Conservation (phyloP, 2,113 vertebrate species). For the Oophaga pumilio region DNA sequence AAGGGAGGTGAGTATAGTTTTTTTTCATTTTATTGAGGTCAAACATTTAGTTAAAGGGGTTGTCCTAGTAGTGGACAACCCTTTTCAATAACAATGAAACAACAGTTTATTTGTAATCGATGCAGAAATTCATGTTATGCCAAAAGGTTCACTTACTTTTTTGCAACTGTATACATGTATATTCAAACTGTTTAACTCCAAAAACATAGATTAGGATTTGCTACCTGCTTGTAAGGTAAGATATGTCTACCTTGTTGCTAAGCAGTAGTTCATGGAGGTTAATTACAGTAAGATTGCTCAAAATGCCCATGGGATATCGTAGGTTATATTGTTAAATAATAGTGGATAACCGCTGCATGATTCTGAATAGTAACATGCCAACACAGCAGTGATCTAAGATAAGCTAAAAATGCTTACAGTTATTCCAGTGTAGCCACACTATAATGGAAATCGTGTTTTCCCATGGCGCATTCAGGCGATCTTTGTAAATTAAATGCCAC, state of each 20-base stretch:
- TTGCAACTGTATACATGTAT: background rate
- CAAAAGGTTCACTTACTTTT: no score
- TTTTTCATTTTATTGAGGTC: no score
- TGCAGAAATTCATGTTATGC: no score
- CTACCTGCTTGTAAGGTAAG: background rate
- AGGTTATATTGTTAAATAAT: background rate
- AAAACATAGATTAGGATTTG: background rate
- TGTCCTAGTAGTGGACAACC: no score
- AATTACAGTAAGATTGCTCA: background rate
- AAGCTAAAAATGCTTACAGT: constrained; percentile 3
- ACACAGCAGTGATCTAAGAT: background rate
- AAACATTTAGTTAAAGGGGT: no score
- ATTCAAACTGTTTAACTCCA: background rate
- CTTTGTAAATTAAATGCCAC: background rate
- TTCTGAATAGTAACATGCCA: background rate
- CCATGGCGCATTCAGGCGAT: background rate
- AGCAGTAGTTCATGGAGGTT: constrained; percentile 9
- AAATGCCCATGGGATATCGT: background rate
- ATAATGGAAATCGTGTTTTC: background rate
- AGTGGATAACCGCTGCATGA: background rate
- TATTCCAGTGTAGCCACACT: background rate
- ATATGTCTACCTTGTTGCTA: constrained; percentile 1
- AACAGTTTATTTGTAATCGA: no score
- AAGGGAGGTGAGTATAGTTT: no score
- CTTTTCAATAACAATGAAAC: no score